Evolutionary conservation across 2,113 vertebrate genomes (phyloP), one percentile per base, ranked within the genome.

Genomic region (Indri indri): DNA sequence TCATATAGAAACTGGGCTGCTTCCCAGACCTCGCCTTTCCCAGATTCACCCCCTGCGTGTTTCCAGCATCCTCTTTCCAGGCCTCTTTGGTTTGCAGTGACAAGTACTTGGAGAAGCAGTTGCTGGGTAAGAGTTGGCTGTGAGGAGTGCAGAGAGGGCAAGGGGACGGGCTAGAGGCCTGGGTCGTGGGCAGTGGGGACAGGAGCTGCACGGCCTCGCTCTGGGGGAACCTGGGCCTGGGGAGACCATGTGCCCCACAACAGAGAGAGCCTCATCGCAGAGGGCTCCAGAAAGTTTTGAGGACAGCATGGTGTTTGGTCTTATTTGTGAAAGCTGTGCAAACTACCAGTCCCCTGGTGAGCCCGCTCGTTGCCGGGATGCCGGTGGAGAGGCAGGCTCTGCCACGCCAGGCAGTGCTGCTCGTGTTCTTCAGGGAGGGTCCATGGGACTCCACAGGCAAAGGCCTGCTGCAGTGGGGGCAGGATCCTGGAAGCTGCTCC

Each of bases 1-100:
- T 96, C 87, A 73, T 87, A 95, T 10, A 45, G 54, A 87, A 81
- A 68, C 25, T 27, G 92, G 94, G 94, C 83, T 45, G 22, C 42
- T 81, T 76, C 93, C 96, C 95, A 96, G 88, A 11, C n/a, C 68
- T 70, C 17, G 42, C 27, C 42, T 73, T 66, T 71, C 68, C 10
- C 6, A 32, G n/a, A 52, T 54, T 20, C 59, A 70, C 30, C 57
- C 52, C 30, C 42, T 25, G 34, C 63, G 11, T 80, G 77, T 82
- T 88, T 52, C 88, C 45, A 79, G 6, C 71, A 87, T 96, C 79
- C 74, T 93, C 89, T 84, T 42, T 76, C 11, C 93, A 93, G 47
- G 23, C 25, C 63, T 52, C 65, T 47, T 59, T 3, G 6, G 45
- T 23, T 66, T 37, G 18, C 14, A 10, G 63, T 50, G 50, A 50